Conservation (phyloP, 2,113 vertebrate species). For the Archilochus colubris region DNA sequence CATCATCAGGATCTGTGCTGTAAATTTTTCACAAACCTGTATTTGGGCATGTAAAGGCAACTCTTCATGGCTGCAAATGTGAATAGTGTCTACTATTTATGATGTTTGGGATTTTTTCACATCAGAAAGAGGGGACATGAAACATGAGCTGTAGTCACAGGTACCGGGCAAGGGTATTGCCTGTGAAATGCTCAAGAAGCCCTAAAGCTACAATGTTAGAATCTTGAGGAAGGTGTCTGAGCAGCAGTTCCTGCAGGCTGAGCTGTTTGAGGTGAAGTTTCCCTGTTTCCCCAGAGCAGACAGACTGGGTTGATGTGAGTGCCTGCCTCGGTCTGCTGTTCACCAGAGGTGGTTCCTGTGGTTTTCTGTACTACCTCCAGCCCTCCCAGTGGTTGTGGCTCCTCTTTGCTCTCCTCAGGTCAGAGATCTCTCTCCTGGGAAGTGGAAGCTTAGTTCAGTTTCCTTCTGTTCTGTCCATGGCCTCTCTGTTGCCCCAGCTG, state of each 20-base stretch:
- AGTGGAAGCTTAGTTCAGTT: neutral
- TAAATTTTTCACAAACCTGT: neutral
- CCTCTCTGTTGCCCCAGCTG: neutral
- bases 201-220: neutral
- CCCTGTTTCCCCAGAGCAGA: neutral
- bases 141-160: neutral
- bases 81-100: neutral
- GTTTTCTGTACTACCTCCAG: neutral
- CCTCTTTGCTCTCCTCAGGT: neutral
- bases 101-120: neutral
- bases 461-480: neutral
- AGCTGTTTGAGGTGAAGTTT: neutral
- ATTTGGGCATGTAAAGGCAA: neutral
- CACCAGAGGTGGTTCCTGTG: neutral
- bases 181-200: neutral
- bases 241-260: neutral
- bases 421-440: neutral
- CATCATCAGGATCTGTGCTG: neutral
- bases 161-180: neutral
- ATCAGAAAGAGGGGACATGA: neutral
- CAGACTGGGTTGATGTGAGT: neutral
- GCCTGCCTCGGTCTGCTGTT: neutral
- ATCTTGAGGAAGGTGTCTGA: neutral
- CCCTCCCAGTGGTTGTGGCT: neutral
- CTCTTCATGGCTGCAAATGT: neutral